phyloP scores from a whole-genome alignment of 2,113 vertebrate genomes.

The Crotophaga sulcirostris region DNA sequence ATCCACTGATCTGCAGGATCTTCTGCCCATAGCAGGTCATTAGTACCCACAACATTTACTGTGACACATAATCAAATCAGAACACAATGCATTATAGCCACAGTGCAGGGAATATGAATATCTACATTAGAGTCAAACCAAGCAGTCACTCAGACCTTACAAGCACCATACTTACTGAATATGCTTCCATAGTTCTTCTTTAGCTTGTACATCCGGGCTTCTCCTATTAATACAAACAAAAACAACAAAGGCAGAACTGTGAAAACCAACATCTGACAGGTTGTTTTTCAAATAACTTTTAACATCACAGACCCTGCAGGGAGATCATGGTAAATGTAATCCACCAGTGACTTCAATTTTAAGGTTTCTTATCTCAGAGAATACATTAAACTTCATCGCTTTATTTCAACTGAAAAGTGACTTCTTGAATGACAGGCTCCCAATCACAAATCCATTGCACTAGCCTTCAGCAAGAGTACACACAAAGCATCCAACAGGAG shows the following conservation, averaged over 20 bases:
- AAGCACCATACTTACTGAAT: constrained; percentile 83
- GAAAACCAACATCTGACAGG: neutral
- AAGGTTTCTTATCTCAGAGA: neutral
- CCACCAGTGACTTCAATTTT: neutral
- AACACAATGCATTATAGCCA: neutral
- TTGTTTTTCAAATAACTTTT: neutral
- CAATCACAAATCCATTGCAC: neutral
- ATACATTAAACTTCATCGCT: neutral
- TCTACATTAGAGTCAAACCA: neutral
- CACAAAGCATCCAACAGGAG: neutral
- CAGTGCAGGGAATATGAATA: neutral
- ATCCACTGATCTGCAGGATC: neutral
- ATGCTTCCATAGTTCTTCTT: constrained; percentile 90
- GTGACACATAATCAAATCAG: neutral
- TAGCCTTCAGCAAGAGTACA: neutral
- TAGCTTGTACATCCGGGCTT: constrained; percentile 90
- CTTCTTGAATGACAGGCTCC: neutral
- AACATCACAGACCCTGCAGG: neutral
- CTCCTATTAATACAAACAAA: constrained; percentile 74
- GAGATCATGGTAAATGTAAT: neutral
- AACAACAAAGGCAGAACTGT: neutral
- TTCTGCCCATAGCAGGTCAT: neutral
- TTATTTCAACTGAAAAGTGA: neutral
- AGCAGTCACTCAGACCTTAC: neutral
- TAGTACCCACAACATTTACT: neutral